These are phyloP conservation scores for Tachycineta bicolor DNA, from an alignment of 2,113 vertebrate species.

Conservation along the genomic window DNA sequence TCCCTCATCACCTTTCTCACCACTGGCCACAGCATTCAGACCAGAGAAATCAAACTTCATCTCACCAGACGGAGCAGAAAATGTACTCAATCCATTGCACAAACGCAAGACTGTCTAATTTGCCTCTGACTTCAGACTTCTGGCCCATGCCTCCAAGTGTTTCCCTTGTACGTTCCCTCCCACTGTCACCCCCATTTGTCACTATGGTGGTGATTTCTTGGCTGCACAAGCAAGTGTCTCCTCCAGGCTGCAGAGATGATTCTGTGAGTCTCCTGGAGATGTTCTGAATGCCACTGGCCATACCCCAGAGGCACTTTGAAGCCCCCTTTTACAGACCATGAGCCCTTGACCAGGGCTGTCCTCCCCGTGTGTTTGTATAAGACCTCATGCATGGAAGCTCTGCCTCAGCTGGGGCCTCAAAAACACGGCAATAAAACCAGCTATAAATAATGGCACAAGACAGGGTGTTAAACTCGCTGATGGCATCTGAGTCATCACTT, in stretches of 20 bases:
- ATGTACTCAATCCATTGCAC: background rate
- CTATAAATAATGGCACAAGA: conserved; percentile 28
- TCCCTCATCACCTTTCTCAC: background rate
- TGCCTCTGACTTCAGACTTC: background rate
- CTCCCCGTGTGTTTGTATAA: background rate
- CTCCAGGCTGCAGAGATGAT: background rate
- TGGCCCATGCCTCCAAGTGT: fast-evolving
- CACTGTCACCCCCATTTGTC: background rate
- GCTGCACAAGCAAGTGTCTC: background rate
- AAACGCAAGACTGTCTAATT: background rate
- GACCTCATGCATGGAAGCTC: background rate
- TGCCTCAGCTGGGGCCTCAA: conserved; percentile 11
- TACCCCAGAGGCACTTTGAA: background rate
- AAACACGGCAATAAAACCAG: background rate
- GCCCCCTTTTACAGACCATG: background rate
- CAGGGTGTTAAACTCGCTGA: conserved; percentile 37
- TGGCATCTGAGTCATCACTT: conserved; percentile 59
- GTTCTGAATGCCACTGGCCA: background rate
- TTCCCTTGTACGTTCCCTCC: background rate
- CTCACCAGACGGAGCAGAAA: background rate
- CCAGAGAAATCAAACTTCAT: background rate
- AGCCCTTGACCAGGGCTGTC: background rate
- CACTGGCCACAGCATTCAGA: fast-evolving
- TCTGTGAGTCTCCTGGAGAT: background rate
- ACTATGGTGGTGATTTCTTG: background rate